Evolutionary conservation across 2,113 vertebrate genomes (phyloP).

Genomic region (Harpagus bidentatus): DNA sequence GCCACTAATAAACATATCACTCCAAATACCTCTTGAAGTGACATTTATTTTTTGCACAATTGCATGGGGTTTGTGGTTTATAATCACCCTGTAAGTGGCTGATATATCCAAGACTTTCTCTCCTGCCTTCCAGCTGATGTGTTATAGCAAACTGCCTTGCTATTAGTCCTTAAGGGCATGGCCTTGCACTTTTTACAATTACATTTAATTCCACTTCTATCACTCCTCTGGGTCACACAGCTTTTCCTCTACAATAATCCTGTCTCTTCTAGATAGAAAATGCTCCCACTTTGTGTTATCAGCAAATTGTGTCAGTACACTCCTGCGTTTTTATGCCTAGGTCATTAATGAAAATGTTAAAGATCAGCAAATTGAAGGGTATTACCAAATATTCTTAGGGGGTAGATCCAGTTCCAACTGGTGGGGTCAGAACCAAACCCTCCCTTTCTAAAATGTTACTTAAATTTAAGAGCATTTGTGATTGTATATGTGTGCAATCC

Average conservation of each 20-base stretch:
- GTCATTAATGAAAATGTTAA: constrained; percentile 20
- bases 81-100: background rate
- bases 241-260: constrained; percentile 47
- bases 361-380: constrained; percentile 2
- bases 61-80: background rate
- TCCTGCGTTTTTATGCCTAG: constrained; percentile 6
- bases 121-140: background rate
- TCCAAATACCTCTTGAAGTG: background rate
- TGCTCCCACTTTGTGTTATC: constrained; percentile 14
- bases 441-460: background rate
- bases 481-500: background rate
- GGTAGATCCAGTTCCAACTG: background rate
- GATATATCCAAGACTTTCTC: background rate
- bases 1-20: background rate
- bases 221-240: constrained; percentile 47
- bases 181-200: constrained; percentile 44
- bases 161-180: constrained; percentile 40
- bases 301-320: constrained; percentile 18
- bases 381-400: background rate
- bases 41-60: background rate
- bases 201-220: constrained; percentile 46
- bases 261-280: constrained; percentile 29
- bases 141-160: background rate
- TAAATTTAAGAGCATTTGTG: background rate
- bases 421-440: background rate